phyloP scores from a whole-genome alignment of 2,888 invertebrate genomes.

The Morpho helenor region DNA sequence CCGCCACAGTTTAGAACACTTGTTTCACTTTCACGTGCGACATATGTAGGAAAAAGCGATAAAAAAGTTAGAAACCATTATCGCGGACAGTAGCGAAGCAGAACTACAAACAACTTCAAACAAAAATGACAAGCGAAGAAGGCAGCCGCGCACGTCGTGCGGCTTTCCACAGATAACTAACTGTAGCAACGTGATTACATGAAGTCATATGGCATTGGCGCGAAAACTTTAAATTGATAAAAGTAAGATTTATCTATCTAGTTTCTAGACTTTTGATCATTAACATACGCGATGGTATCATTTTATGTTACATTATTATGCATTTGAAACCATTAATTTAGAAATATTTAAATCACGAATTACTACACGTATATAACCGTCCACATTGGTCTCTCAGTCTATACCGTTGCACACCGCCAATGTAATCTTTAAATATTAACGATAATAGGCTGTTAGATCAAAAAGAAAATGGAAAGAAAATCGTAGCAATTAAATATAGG shows the following conservation, averaged over 20 bases:
- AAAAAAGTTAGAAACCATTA: constrained; percentile 42
- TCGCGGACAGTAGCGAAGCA: constrained; percentile 40
- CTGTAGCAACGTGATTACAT: background rate
- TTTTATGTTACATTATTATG: too few species aligned
- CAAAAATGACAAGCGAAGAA: constrained; percentile 15
- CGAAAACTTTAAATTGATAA: constrained; percentile 2
- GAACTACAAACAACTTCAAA: constrained; percentile 34
- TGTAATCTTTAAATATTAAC: too few species aligned
- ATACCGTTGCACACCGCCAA: too few species aligned
- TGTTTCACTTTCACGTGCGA: constrained; percentile 32
- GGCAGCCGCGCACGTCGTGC: constrained; percentile 23
- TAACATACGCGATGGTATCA: background rate
- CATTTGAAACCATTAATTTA: too few species aligned
- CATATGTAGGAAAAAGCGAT: constrained; percentile 31
- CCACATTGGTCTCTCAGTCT: too few species aligned
- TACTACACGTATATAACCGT: too few species aligned
- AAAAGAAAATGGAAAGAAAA: too few species aligned
- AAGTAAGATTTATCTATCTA: background rate
- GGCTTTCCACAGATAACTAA: constrained; percentile 26
- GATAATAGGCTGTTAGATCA: too few species aligned
- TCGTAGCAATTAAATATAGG: too few species aligned
- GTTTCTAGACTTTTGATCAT: background rate
- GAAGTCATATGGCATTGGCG: constrained; percentile 4
- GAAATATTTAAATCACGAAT: too few species aligned
- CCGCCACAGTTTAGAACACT: constrained; percentile 30